phyloP scores from a whole-genome alignment of 2,888 invertebrate species.

The Apomyelois bistriatella region DNA sequence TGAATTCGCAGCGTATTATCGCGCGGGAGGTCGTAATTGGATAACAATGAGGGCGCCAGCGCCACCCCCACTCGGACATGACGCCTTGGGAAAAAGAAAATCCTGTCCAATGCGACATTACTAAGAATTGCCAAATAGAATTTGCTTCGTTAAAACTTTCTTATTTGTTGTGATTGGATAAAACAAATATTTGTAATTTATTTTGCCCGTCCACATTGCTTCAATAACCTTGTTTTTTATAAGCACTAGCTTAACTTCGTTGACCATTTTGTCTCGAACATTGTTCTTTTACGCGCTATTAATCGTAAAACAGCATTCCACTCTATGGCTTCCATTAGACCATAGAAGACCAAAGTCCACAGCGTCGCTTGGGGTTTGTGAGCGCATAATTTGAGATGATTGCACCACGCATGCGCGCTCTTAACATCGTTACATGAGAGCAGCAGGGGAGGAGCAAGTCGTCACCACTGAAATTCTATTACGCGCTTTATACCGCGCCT shows the following conservation, averaged over 20 bases:
- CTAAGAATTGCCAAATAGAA: not conserved
- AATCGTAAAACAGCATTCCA: not conserved
- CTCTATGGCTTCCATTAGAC: not conserved
- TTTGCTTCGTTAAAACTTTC: slow-evolving; percentile 4
- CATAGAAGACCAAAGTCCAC: not conserved
- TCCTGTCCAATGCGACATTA: not conserved
- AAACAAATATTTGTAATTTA: not conserved
- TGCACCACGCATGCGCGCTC: slow-evolving; percentile 61
- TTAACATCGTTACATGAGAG: slow-evolving; percentile 69
- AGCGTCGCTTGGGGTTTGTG: slow-evolving; percentile 29
- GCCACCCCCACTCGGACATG: slow-evolving; percentile 58
- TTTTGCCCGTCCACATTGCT: not conserved
- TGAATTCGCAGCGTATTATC: slow-evolving; percentile 78
- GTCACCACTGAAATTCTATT: slow-evolving; percentile 75
- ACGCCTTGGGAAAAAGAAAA: slow-evolving; percentile 35
- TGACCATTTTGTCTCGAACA: not conserved
- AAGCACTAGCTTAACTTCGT: not conserved
- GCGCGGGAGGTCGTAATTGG: slow-evolving; percentile 76
- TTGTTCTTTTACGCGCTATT: not conserved
- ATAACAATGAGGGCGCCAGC: slow-evolving; percentile 75
- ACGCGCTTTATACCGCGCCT: slow-evolving; percentile 73
- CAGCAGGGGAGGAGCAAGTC: slow-evolving; percentile 33
- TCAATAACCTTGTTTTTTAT: not conserved
- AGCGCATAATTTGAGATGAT: slow-evolving; percentile 34
- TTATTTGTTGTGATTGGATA: not conserved